A percentile compares a stretch with the other conserved stretches of the same genome.
These are phyloP conservation scores for Tetrao urogallus DNA, from an alignment of 2,113 vertebrate genomes.

Conservation along the genomic window DNA sequence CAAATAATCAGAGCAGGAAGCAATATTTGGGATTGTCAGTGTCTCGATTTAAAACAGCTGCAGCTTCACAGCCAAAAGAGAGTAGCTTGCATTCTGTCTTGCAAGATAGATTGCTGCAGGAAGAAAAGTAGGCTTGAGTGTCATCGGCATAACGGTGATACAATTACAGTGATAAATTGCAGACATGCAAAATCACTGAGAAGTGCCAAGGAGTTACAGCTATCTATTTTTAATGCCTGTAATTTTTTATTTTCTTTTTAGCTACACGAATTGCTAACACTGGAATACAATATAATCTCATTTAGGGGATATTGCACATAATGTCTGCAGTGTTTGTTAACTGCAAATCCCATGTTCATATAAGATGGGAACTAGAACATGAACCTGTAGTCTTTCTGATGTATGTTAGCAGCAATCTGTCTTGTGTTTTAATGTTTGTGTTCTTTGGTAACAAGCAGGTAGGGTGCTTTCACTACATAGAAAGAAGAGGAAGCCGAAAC, in stretches of 20 bases:
- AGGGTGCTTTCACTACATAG: background rate
- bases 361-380: background rate
- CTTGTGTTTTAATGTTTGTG: background rate
- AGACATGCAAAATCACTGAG: background rate
- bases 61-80: background rate
- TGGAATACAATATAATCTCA: background rate
- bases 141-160: background rate
- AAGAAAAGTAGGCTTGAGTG: background rate
- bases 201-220: background rate
- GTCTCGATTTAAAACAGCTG: background rate
- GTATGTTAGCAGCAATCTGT: background rate
- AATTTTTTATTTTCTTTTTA: background rate
- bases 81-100: conserved; percentile 13
- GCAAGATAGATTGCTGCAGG: conserved; percentile 8
- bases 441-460: background rate
- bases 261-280: background rate
- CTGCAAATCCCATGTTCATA: background rate
- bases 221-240: background rate
- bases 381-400: background rate
- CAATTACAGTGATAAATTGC: conserved; percentile 19
- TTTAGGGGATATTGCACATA: background rate
- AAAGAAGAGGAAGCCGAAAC: background rate
- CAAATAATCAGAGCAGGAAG: background rate
- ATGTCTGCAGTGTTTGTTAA: background rate
- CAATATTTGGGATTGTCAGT: background rate